phyloP scores from a whole-genome alignment of 2,888 invertebrate genomes.

The Metellina segmentata region DNA sequence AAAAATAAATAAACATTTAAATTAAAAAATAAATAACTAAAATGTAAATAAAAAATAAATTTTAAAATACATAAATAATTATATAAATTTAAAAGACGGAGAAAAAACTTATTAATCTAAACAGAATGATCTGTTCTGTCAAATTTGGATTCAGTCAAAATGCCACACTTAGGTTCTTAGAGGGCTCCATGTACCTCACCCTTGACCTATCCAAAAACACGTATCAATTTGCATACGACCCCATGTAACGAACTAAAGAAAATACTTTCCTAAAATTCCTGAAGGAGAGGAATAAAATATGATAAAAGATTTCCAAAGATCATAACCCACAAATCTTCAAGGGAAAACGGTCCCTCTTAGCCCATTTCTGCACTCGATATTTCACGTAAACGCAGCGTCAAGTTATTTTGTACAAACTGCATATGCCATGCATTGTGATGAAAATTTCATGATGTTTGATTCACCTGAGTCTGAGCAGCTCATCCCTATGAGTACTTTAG shows the following conservation, averaged over 20 bases:
- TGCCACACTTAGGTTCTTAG: no score
- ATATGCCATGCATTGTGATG: not conserved
- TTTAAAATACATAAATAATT: no score
- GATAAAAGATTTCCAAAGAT: conserved; percentile 17
- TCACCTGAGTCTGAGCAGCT: not conserved
- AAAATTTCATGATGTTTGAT: not conserved
- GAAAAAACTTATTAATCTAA: no score
- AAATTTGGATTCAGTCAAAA: no score
- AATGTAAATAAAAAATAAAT: no score
- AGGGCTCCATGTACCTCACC: no score
- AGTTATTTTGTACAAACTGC: not conserved
- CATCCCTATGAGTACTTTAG: not conserved
- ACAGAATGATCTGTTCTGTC: no score
- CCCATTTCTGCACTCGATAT: not conserved
- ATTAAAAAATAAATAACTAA: no score
- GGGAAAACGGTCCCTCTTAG: not conserved
- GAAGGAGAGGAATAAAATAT: conserved; percentile 20
- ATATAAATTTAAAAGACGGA: no score
- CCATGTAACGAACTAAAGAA: not conserved
- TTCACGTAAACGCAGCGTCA: conserved; percentile 7
- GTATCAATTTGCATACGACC: not conserved
- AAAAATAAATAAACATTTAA: no score
- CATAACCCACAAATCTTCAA: conserved; percentile 5
- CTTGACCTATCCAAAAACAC: not conserved
- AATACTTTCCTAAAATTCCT: conserved; percentile 1